A percentile compares a stretch with the other conserved stretches of the same genome.
These are phyloP conservation scores for Lochmaea crataegi DNA, from an alignment of 2,888 invertebrate species.

Conservation along the genomic window DNA sequence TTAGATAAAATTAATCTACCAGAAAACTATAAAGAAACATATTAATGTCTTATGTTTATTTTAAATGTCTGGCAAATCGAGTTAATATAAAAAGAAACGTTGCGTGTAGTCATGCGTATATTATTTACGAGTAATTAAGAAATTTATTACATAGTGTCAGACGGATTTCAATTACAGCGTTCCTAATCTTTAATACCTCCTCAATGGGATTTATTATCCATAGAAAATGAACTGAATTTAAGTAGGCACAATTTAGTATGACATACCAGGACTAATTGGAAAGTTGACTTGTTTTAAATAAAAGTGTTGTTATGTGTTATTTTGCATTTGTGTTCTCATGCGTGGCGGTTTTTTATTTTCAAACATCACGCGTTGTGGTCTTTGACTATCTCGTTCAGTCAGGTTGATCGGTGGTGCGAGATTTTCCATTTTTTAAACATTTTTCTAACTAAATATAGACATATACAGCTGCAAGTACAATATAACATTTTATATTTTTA, in stretches of 20 bases:
- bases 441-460: too few species aligned
- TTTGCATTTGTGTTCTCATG: too few species aligned
- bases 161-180: slow-evolving; percentile 5
- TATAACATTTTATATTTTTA: too few species aligned
- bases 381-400: too few species aligned
- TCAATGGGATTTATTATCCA: slow-evolving; percentile 15
- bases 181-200: slow-evolving; percentile 12
- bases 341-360: too few species aligned
- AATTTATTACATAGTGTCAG: slow-evolving; percentile 15
- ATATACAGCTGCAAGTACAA: too few species aligned
- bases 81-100: slow-evolving; percentile 1
- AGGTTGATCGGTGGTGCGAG: too few species aligned
- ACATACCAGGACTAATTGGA: slow-evolving; percentile 6
- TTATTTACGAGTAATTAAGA: slow-evolving; percentile 12
- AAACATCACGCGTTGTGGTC: too few species aligned
- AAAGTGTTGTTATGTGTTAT: too few species aligned
- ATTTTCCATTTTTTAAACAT: too few species aligned
- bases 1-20: neutral
- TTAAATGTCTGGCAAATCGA: neutral
- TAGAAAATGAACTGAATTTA: slow-evolving; percentile 2
- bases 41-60: neutral
- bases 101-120: slow-evolving; percentile 12
- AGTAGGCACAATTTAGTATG: slow-evolving; percentile 4
- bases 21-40: neutral
- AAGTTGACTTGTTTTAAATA: neutral